Evolutionary conservation across 2,888 invertebrate genomes (phyloP).

Genomic region (Macrosoma leucophasiata): DNA sequence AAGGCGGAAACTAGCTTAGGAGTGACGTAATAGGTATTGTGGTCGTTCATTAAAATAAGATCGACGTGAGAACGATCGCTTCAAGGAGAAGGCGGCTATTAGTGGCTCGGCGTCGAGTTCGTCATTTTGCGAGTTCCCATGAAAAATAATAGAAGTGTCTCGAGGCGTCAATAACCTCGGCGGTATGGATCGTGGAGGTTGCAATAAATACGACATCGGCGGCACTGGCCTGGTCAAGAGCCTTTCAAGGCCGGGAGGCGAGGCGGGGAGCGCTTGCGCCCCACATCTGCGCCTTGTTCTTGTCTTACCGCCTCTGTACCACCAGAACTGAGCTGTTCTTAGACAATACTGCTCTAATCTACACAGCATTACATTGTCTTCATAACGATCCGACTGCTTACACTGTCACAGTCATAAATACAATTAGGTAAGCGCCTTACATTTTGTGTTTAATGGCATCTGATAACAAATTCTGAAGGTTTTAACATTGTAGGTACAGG

Average conservation of each 20-base stretch:
- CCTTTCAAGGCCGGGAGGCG: conserved; percentile 74
- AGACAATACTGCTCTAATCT: conserved; percentile 25
- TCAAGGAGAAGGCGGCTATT: conserved; percentile 61
- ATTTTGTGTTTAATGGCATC: neutral
- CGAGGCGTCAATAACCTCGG: conserved; percentile 71
- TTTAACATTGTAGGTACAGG: conserved; percentile 27
- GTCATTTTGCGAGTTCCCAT: conserved; percentile 49
- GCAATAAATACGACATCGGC: conserved; percentile 73
- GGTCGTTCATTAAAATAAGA: conserved; percentile 65
- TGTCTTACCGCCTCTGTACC: conserved; percentile 57
- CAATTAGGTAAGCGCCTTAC: no score
- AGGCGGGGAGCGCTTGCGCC: conserved; percentile 63
- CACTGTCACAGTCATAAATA: no score
- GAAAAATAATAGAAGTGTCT: conserved; percentile 50
- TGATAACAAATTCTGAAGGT: conserved; percentile 28
- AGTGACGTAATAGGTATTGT: conserved; percentile 73
- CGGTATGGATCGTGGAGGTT: conserved; percentile 72
- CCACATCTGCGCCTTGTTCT: conserved; percentile 62
- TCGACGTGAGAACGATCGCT: conserved; percentile 67
- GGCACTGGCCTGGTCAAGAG: conserved; percentile 72
- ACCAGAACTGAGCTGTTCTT: conserved; percentile 39
- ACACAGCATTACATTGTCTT: no score
- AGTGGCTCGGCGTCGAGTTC: conserved; percentile 34
- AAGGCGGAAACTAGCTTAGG: conserved; percentile 69
- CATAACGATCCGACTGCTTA: no score